Conservation (phyloP, 1,140 invertebrate species). For the Latrodectus geometricus region DNA sequence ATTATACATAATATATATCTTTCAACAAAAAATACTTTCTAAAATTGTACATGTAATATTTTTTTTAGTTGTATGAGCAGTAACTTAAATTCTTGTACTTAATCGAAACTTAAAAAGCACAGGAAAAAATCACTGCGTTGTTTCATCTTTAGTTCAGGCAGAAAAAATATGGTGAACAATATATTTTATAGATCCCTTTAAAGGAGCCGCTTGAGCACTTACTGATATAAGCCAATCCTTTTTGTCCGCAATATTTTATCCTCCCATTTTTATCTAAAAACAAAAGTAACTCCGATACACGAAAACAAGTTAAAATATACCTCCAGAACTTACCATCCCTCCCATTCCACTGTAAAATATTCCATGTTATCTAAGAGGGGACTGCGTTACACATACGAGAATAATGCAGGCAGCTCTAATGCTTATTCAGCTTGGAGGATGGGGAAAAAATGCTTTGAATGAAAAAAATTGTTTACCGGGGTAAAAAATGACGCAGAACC, state of each 20-base stretch:
- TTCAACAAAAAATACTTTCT: too few relatives aligned
- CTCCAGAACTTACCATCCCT: background rate
- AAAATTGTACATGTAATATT: too few relatives aligned
- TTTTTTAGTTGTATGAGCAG: too few relatives aligned
- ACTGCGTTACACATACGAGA: background rate
- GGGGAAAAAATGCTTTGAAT: background rate
- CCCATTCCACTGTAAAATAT: background rate
- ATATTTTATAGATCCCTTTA: background rate
- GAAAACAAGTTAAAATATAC: constrained; percentile 2
- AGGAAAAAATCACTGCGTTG: background rate
- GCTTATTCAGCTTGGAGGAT: background rate
- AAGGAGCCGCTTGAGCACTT: background rate
- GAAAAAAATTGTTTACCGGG: constrained; percentile 8
- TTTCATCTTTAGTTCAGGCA: background rate
- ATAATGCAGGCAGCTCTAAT: background rate
- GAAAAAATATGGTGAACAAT: background rate
- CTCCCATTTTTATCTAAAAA: background rate
- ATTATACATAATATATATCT: too few relatives aligned
- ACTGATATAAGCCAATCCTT: constrained; percentile 1
- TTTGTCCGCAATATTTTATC: background rate
- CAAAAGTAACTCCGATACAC: background rate
- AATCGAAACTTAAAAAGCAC: background rate
- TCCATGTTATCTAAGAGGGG: background rate
- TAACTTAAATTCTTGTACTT: too few relatives aligned
- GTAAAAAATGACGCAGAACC: constrained; percentile 35